Conservation (phyloP, 1,140 invertebrate species). For the Calliopsis andreniformis region DNA sequence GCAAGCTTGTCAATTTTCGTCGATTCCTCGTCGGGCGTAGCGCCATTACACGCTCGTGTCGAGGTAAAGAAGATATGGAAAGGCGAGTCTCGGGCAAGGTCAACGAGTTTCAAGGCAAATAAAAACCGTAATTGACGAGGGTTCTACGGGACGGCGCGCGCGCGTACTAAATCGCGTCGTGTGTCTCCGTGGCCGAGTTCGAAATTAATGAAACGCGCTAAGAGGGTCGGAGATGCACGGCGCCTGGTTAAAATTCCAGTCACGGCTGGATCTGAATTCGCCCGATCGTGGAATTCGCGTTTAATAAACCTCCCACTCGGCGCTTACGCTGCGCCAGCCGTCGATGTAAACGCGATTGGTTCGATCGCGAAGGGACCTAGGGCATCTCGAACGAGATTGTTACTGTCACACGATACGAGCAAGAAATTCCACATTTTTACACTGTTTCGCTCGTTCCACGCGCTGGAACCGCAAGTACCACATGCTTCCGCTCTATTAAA, state of each 20-base stretch:
- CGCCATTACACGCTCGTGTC: background rate
- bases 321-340: background rate
- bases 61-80: conserved; percentile 15
- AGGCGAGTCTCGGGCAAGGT: conserved; percentile 43
- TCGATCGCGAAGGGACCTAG: too few species aligned
- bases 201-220: conserved; percentile 46
- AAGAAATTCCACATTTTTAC: too few species aligned
- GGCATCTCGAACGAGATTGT: too few species aligned
- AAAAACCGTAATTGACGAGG: conserved; percentile 51
- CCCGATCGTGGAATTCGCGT: background rate
- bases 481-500: too few species aligned
- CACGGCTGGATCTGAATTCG: conserved; percentile 5
- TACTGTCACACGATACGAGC: too few species aligned
- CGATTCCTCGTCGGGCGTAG: conserved; percentile 12
- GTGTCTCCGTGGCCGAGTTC: conserved; percentile 29
- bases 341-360: background rate
- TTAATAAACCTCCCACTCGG: background rate
- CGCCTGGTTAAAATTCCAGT: conserved; percentile 30
- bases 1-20: conserved; percentile 25
- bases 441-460: too few species aligned
- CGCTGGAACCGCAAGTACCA: too few species aligned
- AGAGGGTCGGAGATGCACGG: background rate
- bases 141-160: background rate
- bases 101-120: conserved; percentile 41
- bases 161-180: conserved; percentile 33